Base-by-base conservation (phyloP, 23 tunicate genomes). In the Clavelina lepadiformis region DNA sequence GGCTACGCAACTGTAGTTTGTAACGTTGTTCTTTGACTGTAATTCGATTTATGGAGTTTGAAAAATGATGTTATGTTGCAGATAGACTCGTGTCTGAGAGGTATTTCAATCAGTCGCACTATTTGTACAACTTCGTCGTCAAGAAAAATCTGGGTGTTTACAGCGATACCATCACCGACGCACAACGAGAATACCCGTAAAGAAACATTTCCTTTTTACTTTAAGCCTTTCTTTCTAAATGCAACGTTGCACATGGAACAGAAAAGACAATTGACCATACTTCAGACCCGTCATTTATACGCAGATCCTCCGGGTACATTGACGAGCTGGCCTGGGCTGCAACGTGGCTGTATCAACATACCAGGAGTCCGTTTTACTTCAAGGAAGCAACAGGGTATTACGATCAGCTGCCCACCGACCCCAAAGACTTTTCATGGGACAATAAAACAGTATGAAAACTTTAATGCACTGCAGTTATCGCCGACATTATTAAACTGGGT, bases 291-390 rank as follows among this genome's bases (percentile, higher is more conserved):
- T n/a, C n/a, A n/a, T n/a, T n/a, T n/a, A n/a, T 38, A 8, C 5
- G 29, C 34, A 88, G 96, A 5, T 88, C 96, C 2, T 26, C 96
- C 2, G 96, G 78, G 1, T 88, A 51, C 33, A 25, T 51, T 3
- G 96, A 88, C 53, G 96, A 88, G 38, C 41, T 68, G 20, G 87
- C 73, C 2, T 88, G 96, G 96, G 96, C 96, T 8, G 96, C 96
- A 7, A 47, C 72, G 25, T 88, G 96, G 96, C 34, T 88, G 58
- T 72, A 73, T 61, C 52, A 74, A 74, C 35, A 56, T 11, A 60
- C 71, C 29, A 80, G 50, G 13, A 58, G 70, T 51, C 31, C 58
- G 33, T 38, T 28, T 33, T 56, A 49, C 52, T 64, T 46, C 67
- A 35, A 76, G 36, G 29, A 38, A 27, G 79, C 75, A 23, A 63